Evolutionary conservation across 2,888 invertebrate species (phyloP).

Genomic region (Drosophila kanekoi): DNA sequence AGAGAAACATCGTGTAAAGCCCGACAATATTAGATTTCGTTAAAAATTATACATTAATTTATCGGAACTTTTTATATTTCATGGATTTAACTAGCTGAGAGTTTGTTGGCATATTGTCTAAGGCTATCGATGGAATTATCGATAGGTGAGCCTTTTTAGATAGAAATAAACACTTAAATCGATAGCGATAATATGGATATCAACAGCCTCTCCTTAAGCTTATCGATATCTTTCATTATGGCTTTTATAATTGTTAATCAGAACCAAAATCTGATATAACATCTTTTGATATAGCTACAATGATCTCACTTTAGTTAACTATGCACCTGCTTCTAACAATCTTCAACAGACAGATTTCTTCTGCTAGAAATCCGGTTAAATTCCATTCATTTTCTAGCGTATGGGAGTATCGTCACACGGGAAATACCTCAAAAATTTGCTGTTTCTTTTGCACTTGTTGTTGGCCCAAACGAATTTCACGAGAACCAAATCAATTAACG

Average conservation of each 20-base stretch:
- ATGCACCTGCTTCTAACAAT: background rate
- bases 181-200: too few species aligned
- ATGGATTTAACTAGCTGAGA: too few species aligned
- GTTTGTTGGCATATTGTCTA: too few species aligned
- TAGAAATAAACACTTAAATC: too few species aligned
- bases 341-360: background rate
- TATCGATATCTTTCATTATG: background rate
- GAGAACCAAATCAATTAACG: conserved; percentile 74
- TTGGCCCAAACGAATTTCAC: conserved; percentile 45
- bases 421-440: conserved; percentile 20
- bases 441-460: conserved; percentile 9
- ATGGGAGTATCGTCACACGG: conserved; percentile 5
- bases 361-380: background rate
- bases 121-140: too few species aligned
- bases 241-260: background rate
- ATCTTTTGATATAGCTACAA: background rate
- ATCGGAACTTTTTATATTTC: too few species aligned
- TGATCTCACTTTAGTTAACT: background rate
- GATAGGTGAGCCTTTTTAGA: too few species aligned
- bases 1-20: too few species aligned
- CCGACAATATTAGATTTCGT: too few species aligned
- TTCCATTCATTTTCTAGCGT: conserved; percentile 14
- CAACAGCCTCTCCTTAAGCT: too few species aligned
- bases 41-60: too few species aligned
- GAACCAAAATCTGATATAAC: background rate